Conservation (phyloP, 2,888 invertebrate genomes). For the Buathra laborator region DNA sequence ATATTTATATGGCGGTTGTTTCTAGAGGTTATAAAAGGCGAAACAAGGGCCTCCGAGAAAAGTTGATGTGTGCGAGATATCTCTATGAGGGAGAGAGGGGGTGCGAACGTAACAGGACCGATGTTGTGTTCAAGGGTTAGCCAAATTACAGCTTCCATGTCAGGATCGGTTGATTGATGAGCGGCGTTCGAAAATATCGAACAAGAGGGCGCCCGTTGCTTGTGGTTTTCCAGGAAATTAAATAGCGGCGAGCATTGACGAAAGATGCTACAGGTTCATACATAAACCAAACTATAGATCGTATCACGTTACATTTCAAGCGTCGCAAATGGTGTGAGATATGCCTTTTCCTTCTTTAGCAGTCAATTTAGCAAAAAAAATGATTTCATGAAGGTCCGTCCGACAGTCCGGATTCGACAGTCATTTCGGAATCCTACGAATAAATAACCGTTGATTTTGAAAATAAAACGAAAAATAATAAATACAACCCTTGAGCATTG, state of each 20-base stretch:
- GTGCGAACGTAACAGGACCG: background rate
- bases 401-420: no score
- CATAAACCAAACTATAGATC: background rate
- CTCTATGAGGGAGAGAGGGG: conserved; percentile 24
- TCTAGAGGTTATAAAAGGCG: conserved; percentile 31
- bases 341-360: no score
- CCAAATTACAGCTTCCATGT: conserved; percentile 85
- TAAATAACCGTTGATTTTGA: no score
- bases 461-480: no score
- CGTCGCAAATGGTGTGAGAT: background rate
- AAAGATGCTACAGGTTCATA: background rate
- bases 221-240: conserved; percentile 83
- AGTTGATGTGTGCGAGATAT: conserved; percentile 17
- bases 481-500: no score
- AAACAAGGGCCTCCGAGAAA: conserved; percentile 34
- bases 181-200: conserved; percentile 73
- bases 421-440: no score
- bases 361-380: no score
- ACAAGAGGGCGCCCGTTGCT: conserved; percentile 44
- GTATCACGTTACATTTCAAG: background rate
- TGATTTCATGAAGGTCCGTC: no score
- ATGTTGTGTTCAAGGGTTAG: conserved; percentile 75
- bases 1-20: background rate
- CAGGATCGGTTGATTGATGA: conserved; percentile 83
- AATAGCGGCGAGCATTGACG: conserved; percentile 73